These are phyloP conservation scores for Acrocyrtus sp. DNA, from an alignment of 2,888 invertebrate species.

Conservation along the genomic window DNA sequence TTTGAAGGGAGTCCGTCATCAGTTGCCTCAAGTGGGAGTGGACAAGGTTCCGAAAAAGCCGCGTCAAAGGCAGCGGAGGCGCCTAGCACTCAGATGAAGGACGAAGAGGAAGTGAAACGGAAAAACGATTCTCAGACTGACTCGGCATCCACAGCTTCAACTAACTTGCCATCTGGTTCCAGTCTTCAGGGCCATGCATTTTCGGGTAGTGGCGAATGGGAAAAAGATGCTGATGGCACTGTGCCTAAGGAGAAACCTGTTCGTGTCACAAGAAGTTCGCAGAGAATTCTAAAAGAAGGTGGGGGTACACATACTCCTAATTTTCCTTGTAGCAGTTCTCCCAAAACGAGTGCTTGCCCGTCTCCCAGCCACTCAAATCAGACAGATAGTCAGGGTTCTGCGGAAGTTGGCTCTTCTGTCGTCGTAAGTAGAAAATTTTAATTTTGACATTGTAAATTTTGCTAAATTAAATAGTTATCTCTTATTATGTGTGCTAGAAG, in stretches of 20 bases:
- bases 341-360: conserved; percentile 62
- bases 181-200: neutral
- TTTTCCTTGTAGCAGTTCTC: conserved; percentile 57
- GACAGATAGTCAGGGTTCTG: conserved; percentile 39
- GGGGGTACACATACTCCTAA: conserved; percentile 42
- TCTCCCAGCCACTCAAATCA: conserved; percentile 56
- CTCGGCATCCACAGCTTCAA: conserved; percentile 31
- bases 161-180: neutral
- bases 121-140: neutral
- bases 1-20: conserved; percentile 26
- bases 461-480: neutral
- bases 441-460: neutral
- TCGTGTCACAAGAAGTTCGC: conserved; percentile 76
- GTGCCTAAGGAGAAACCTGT: conserved; percentile 42
- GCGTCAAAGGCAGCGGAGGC: neutral
- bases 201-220: too few species aligned
- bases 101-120: too few species aligned
- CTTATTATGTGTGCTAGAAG: neutral
- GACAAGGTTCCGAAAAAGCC: conserved; percentile 11
- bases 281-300: conserved; percentile 68
- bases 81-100: neutral
- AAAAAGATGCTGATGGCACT: conserved; percentile 27
- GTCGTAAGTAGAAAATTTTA: neutral
- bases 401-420: conserved; percentile 12
- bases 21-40: conserved; percentile 3